Base-by-base conservation (phyloP, 2,888 invertebrate species). In the Mesorhabditis sp. region DNA sequence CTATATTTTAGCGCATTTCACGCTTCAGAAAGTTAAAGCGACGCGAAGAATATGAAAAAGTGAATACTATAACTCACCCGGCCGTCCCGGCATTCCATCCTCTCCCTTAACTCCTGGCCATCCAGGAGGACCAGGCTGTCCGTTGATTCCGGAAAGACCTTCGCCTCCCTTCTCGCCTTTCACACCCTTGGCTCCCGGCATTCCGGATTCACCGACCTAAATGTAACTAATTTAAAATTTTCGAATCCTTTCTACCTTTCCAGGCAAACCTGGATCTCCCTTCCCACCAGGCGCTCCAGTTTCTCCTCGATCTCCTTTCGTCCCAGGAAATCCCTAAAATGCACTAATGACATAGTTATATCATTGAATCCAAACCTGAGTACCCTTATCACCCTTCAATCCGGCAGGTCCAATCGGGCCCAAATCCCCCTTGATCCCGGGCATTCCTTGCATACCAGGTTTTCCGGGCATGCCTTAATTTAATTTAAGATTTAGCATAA, bases 71-170 rank as follows among this genome's bases (percentile, higher is more conserved):
- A 28, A 43, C 63, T 62, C 41, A 44, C 76, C 77, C 13, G 81
- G 81, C 62, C 80, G 67, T 45, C 82, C 82, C 28, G 76, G 76
- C 45, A 79, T 69, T 10, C 82, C 82, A 65, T 80, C 80, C 66
- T 82, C 80, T 68, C 82, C 82, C 66, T 82, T 80, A 15, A 67
- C 71, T 66, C 80, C 80, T 0, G 80, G 80, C 80, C 80, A 80
- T 66, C 80, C 80, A 15, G 79, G 80, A 7, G 78, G 75, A 67
- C 80, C 80, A 0, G 77, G 72, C 50, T 74, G 67, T 10, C 80
- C 78, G 69, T 80, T 80, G 5, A 70, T 72, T 65, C 80, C 80
- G 0, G 80, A 78, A 0, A 80, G 67, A 45, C 80, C 80, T 67
- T 80, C 80, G 67, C 72, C 74, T 70, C 80, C 80, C 62, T 80